Base-by-base conservation (phyloP, 1,140 invertebrate genomes). In the Limonius californicus region DNA sequence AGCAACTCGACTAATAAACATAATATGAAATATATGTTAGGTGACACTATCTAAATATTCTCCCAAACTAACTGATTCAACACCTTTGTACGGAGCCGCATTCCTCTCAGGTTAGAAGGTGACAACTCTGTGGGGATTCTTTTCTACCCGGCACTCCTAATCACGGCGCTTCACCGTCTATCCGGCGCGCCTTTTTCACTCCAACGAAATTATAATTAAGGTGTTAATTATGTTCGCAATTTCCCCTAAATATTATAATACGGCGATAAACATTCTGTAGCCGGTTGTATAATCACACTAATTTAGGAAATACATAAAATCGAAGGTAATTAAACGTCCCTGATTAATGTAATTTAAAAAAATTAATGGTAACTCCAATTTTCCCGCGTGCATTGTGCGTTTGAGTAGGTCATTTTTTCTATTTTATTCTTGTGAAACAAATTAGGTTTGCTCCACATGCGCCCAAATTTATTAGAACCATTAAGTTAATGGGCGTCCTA, bases 41-140 rank as follows among this genome's bases (percentile, higher is more conserved):
- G 65, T 63, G 65, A 69, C 66, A 69, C 63, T 67, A 69, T 68
- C 66, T 68, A 69, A 69, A 69, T 68, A 68, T 68, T 60, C 61
- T 69, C 55, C 61, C 61, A 53, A 59, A 62, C 62, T 67, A 69
- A 68, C 66, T 64, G 60, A 67, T 69, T 69, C 66, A 69, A 69
- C 68, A 69, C 68, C 68, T 69, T 69, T 69, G 65, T 68, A 67
- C 43, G 54, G 59, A 65, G 62, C 68, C 68, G 68, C 66, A 69
- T 69, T 69, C 68, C 66, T 27, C 12, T 18, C 58, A 35, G 54
- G 58, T 61, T 58, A 59, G 62, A 59, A 56, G 55, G 62, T 64
- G 64, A 14, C 12, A 27, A 27, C 23, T 4, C 23, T 27, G n/a
- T n/a, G 27, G 11, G 11, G 27, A 11, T 6, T 39, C n/a, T 39